A percentile compares a stretch with the other conserved stretches of the same genome.
Conservation (phyloP, 2,888 invertebrate species). For the Laothoe populi region DNA sequence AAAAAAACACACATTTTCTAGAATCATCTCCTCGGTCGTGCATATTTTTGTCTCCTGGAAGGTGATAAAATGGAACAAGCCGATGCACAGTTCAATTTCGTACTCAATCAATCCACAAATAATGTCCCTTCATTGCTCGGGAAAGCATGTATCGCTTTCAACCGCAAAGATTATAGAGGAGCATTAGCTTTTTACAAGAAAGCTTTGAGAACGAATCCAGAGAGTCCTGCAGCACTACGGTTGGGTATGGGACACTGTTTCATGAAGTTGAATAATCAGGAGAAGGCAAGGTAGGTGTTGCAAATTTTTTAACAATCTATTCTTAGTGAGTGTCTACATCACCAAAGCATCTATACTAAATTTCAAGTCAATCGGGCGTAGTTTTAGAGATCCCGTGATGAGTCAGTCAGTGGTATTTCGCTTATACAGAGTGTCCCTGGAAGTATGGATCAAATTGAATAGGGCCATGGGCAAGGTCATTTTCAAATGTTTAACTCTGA, state of each 20-base stretch:
- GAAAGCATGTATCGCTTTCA: conserved; percentile 99
- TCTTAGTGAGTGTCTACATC: too few relatives aligned
- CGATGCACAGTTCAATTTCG: conserved; percentile 99
- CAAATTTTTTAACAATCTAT: background rate
- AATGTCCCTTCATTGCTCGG: conserved; percentile 98
- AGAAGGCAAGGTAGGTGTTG: conserved; percentile 91
- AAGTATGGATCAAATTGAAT: too few relatives aligned
- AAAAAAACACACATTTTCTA: conserved; percentile 51
- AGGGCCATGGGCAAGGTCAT: too few relatives aligned
- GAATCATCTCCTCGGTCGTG: conserved; percentile 98
- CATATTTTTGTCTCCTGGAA: conserved; percentile 98
- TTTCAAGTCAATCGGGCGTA: too few relatives aligned
- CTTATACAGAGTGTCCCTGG: too few relatives aligned
- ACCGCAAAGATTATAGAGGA: conserved; percentile 97
- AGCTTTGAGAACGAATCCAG: conserved; percentile 97
- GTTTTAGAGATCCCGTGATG: too few relatives aligned
- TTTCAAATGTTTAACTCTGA: too few relatives aligned
- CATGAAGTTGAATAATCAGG: conserved; percentile 96
- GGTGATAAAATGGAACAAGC: conserved; percentile 99
- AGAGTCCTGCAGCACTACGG: conserved; percentile 97
- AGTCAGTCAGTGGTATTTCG: too few relatives aligned
- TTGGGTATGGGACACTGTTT: conserved; percentile 99
- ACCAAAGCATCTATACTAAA: too few relatives aligned
- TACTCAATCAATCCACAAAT: conserved; percentile 96
- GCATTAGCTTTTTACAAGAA: conserved; percentile 99